Percentiles rank a stretch among this genome's conserved stretches.
These are phyloP conservation scores for Pelodytes ibericus DNA, from an alignment of 2,797 vertebrate species.

Conservation along the genomic window DNA sequence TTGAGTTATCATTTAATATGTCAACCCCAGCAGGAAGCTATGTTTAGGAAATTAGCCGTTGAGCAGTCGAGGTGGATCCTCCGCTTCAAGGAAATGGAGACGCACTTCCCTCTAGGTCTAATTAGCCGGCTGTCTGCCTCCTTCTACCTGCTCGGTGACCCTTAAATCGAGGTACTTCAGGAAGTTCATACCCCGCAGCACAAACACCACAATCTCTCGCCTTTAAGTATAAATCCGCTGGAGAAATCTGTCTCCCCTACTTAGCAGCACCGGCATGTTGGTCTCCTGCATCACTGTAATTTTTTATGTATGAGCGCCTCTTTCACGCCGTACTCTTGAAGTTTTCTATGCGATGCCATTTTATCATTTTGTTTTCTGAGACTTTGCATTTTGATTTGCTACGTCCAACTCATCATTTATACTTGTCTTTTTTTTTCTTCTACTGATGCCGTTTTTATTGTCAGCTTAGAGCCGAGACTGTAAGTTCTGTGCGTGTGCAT, in stretches of 20 bases:
- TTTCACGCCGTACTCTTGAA: constrained; percentile 22
- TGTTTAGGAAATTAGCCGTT: constrained; percentile 10
- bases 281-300: neutral
- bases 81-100: neutral
- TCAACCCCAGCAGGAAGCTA: neutral
- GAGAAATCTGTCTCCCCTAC: neutral
- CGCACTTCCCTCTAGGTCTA: constrained; percentile 29
- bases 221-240: neutral
- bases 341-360: constrained; percentile 13
- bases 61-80: neutral
- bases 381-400: constrained; percentile 41
- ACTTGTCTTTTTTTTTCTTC: neutral
- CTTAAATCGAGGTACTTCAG: neutral
- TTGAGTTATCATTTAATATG: constrained; percentile 14
- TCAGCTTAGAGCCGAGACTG: constrained; percentile 20
- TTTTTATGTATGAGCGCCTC: constrained; percentile 35
- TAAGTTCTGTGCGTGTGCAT: constrained; percentile 1
- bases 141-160: constrained; percentile 25
- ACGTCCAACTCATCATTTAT: constrained; percentile 42
- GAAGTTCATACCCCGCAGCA: constrained; percentile 1
- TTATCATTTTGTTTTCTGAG: constrained; percentile 22
- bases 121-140: constrained; percentile 12
- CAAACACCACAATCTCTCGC: neutral
- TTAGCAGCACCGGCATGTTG: neutral
- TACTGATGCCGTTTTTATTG: constrained; percentile 7